phyloP scores from a whole-genome alignment of 2,888 invertebrate species.

The Camptogramma bilineatum region DNA sequence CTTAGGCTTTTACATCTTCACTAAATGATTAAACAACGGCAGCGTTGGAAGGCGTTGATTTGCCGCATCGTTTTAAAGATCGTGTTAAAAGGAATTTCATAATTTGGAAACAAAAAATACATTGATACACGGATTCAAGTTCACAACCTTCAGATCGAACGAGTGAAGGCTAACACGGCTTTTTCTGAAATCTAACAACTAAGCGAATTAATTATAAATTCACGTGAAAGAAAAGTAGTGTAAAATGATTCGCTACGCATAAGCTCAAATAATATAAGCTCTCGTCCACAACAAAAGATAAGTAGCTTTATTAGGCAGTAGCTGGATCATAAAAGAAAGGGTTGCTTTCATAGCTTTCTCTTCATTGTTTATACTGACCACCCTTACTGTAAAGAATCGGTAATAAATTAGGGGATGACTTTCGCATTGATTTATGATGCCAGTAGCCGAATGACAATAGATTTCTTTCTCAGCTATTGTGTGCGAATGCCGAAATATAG shows the following conservation, averaged over 20 bases:
- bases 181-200: not conserved
- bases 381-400: conserved; percentile 61
- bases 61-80: no score
- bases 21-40: no score
- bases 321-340: conserved; percentile 69
- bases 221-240: not conserved
- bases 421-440: conserved; percentile 64
- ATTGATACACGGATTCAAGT: no score
- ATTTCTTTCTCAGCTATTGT: conserved; percentile 44
- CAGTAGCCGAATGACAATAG: conserved; percentile 56
- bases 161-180: not conserved
- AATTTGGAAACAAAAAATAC: no score
- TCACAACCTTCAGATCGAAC: no score
- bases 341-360: conserved; percentile 56
- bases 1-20: no score
- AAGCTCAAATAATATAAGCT: conserved; percentile 27
- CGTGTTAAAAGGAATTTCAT: no score
- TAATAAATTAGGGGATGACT: conserved; percentile 56
- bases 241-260: conserved; percentile 38
- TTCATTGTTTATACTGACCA: conserved; percentile 61
- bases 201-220: conserved; percentile 1
- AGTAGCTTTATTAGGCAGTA: conserved; percentile 76
- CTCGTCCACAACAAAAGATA: conserved; percentile 48
- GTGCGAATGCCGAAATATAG: conserved; percentile 32
- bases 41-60: no score